Conservation (phyloP, 2,888 invertebrate genomes). For the Blastobasis adustella region DNA sequence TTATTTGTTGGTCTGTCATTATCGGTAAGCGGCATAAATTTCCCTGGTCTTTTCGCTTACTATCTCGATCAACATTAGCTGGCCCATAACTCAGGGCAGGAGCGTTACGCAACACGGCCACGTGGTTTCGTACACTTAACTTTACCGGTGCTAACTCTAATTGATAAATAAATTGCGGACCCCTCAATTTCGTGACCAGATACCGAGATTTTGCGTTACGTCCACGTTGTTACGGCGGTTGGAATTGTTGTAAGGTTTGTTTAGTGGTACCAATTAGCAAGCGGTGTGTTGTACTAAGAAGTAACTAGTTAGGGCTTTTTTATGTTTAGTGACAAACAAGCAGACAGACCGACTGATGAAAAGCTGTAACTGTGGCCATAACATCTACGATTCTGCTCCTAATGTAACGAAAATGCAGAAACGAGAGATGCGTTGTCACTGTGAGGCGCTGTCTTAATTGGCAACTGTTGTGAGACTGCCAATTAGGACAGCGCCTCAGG, state of each 20-base stretch:
- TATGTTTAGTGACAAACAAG: too few species aligned
- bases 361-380: too few species aligned
- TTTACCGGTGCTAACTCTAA: slow-evolving; percentile 23
- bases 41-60: slow-evolving; percentile 10
- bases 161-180: slow-evolving; percentile 27
- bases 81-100: slow-evolving; percentile 29
- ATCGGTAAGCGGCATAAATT: slow-evolving; percentile 33
- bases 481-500: too few species aligned
- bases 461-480: too few species aligned
- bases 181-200: background rate
- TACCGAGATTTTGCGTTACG: background rate
- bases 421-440: too few species aligned
- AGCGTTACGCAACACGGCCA: slow-evolving; percentile 35
- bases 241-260: background rate
- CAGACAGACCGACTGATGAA: too few species aligned
- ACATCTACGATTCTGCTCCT: too few species aligned
- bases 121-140: slow-evolving; percentile 30
- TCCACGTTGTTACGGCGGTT: background rate
- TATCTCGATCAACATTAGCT: slow-evolving; percentile 37
- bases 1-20: slow-evolving; percentile 28
- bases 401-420: too few species aligned
- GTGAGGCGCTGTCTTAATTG: too few species aligned
- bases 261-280: background rate
- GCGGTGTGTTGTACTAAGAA: background rate
- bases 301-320: too few species aligned